Conservation (phyloP, 2,113 vertebrate genomes). For the Erythrocercus mccallii region DNA sequence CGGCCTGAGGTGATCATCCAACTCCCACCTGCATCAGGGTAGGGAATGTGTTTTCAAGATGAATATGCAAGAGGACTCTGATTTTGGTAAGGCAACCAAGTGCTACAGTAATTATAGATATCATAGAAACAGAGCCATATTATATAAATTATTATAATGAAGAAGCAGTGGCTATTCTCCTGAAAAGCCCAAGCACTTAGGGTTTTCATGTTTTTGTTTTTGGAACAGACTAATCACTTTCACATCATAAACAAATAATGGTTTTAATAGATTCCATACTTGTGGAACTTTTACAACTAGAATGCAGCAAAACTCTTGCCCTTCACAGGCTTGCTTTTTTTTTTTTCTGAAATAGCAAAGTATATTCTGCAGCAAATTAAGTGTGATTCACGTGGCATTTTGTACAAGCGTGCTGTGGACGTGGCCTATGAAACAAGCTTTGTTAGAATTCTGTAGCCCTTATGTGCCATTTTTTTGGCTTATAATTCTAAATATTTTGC, state of each 20-base stretch:
- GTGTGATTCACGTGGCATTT: conserved; percentile 49
- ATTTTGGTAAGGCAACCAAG: neutral
- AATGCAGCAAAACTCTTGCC: conserved; percentile 31
- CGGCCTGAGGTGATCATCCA: neutral
- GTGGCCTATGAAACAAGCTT: conserved; percentile 59
- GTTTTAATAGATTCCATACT: conserved; percentile 53
- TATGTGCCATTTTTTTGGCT: conserved; percentile 34
- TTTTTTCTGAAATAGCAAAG: conserved; percentile 13
- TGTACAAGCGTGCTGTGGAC: neutral
- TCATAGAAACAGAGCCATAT: neutral
- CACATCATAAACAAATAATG: conserved; percentile 58
- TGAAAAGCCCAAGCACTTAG: neutral
- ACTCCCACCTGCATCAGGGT: neutral
- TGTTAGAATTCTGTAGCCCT: conserved; percentile 53
- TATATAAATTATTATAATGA: neutral
- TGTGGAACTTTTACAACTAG: conserved; percentile 22
- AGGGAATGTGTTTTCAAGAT: neutral
- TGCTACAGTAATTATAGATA: neutral
- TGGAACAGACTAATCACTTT: conserved; percentile 48
- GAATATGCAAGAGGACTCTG: neutral
- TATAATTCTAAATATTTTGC: conserved; percentile 10
- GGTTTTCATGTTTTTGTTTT: conserved; percentile 19
- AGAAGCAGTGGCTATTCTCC: neutral
- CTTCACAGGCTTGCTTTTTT: neutral
- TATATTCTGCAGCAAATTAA: conserved; percentile 59